Evolutionary conservation across 23 tunicate genomes (phyloP), one percentile per base, ranked within the genome.

Genomic region (Styela plicata): DNA sequence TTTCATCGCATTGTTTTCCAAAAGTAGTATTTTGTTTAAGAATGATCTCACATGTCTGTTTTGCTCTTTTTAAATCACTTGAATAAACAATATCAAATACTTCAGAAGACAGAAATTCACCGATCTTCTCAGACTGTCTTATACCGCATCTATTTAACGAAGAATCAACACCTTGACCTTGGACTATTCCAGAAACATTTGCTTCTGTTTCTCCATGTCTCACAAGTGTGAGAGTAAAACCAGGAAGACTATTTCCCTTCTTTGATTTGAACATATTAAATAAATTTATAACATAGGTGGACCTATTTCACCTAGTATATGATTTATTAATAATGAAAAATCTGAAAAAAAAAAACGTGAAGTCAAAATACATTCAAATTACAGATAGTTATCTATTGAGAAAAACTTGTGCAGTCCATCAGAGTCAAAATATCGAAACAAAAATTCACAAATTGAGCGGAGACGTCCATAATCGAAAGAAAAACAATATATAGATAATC

Each of bases 111-210:
- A 76, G 44, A 36, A 23, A 25, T 36, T 22, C 22, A 36, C 65
- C 65, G 31, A 76, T 23, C 31, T 24, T 23, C 17, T 36, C 33
- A 0, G 81, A 52, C 44, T 76, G 81, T 19, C 7, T 1, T 44
- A 10, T 76, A 22, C 81, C 81, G 5, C 24, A 21, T 53, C 0
- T 29, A 44, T 76, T 76, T 36, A 76, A 19, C 7, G 66, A 44
- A n/a, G 81, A 76, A 52, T 52, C 81, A 36, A 76, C 66, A n/a
- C 81, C 66, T 76, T 76, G 81, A 36, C 81, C 81, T 76, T 76
- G 81, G 16, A 76, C 27, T 22, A 76, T 13, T 33, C 81, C 66
- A 44, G 10, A 36, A 22, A 44, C 66, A 57, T 76, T 76, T 23
- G 64, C 64, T 13, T 76, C 81, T 53, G 81, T 76, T 44, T 76